Evolutionary conservation across 1,140 invertebrate species (phyloP).

Genomic region (Neuroterus valhalla): DNA sequence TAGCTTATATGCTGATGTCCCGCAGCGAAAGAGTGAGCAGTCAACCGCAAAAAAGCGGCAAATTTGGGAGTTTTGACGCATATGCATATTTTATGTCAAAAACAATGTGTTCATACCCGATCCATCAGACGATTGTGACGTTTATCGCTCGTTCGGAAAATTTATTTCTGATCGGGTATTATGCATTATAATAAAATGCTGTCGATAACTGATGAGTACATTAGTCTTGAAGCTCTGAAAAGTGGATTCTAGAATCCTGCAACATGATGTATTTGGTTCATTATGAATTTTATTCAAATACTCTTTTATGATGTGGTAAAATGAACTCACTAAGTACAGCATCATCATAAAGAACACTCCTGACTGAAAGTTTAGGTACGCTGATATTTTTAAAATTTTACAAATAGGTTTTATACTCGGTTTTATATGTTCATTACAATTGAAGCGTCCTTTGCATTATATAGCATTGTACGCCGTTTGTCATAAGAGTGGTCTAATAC

Average conservation of each 20-base stretch:
- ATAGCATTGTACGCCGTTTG: too few species aligned
- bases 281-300: background rate
- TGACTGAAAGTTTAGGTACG: too few species aligned
- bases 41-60: background rate
- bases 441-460: too few species aligned
- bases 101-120: slow-evolving; percentile 13
- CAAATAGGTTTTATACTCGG: too few species aligned
- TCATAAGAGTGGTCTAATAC: too few species aligned
- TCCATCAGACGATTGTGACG: slow-evolving; percentile 39
- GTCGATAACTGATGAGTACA: background rate
- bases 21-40: background rate
- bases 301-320: background rate
- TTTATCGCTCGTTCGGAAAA: slow-evolving; percentile 43
- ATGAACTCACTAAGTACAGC: too few species aligned
- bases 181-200: slow-evolving; percentile 4
- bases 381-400: too few species aligned
- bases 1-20: background rate
- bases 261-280: background rate
- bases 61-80: slow-evolving; percentile 25
- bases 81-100: slow-evolving; percentile 38
- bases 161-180: slow-evolving; percentile 5
- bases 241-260: background rate
- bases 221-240: background rate
- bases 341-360: too few species aligned
- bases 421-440: too few species aligned